These are phyloP conservation scores for Enoplolaimus lenunculus DNA, from an alignment of 2,888 invertebrate genomes.

Conservation along the genomic window DNA sequence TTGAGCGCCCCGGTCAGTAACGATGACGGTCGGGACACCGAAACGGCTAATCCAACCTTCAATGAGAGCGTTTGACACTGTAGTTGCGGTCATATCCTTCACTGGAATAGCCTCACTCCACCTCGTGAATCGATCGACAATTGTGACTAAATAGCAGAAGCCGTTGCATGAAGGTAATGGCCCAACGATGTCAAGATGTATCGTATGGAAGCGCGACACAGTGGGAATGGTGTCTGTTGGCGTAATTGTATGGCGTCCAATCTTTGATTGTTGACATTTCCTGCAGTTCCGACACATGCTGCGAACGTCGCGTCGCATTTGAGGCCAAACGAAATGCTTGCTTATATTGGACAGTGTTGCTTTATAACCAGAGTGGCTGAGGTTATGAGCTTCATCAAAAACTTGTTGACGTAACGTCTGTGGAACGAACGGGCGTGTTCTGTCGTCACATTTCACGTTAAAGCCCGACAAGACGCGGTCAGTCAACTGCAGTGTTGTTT, in stretches of 20 bases:
- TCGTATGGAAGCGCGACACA: not conserved
- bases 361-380: not conserved
- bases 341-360: not conserved
- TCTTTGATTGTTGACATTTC: conserved; percentile 6
- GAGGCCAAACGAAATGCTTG: conserved; percentile 10
- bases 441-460: not conserved
- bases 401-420: not conserved
- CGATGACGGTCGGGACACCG: conserved; percentile 8
- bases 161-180: not conserved
- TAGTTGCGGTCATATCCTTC: not conserved
- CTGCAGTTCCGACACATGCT: not conserved
- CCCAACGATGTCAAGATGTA: conserved; percentile 11
- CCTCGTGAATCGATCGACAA: conserved; percentile 7
- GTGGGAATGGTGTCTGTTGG: conserved; percentile 4
- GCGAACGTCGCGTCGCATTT: not conserved
- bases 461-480: not conserved
- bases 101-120: conserved; percentile 14
- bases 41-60: conserved; percentile 5
- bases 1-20: conserved; percentile 14
- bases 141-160: conserved; percentile 13
- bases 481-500: not conserved
- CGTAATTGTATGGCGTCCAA: conserved; percentile 7
- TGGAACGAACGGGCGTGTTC: not conserved
- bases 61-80: not conserved
- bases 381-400: conserved; percentile 9